Base-by-base conservation (phyloP, 2,888 invertebrate genomes). In the Sclerodermus sp. region DNA sequence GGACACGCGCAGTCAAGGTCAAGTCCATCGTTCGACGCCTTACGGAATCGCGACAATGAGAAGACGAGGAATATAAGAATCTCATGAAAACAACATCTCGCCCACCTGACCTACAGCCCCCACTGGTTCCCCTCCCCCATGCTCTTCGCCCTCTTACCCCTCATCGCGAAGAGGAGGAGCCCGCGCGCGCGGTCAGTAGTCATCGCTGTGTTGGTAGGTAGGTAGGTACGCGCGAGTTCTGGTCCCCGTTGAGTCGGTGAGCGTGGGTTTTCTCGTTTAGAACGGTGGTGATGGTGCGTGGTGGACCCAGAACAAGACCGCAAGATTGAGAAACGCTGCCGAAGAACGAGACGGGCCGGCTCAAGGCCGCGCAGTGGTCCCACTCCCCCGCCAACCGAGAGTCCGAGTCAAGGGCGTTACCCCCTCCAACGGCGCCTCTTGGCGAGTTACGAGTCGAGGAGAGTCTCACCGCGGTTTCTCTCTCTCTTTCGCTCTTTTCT, bases 361-460 rank as follows among this genome's bases (percentile, higher is more conserved):
- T 72, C 74, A 75, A 75, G 74, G 74, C 74, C 74, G 74, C 69
- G 56, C 62, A 67, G 58, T 62, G 68, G 67, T 66, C 68, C 73
- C 67, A 70, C 75, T 74, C 74, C 70, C 74, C 73, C 74, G 69
- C 69, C 68, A 58, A 53, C 67, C 66, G 57, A 57, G 62, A 72
- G 66, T 68, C 66, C 71, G 67, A 75, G 74, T 75, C 74, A 75
- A 75, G 74, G 74, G 74, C 74, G 73, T 75, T 67, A 50, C 61
- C 49, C 66, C 60, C 57, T 49, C 66, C 50, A 45, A 8, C 23
- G 8, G 23, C 23, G 8, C 8, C 23, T 23, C 23, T 8, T 23
- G 23, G 23, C 23, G 23, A 23, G 23, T 8, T 3, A 23, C 23
- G 23, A 58, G 58, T 46, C 56, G 49, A 48, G 49, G 49, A 49